Evolutionary conservation across 1,140 invertebrate genomes (phyloP).

Genomic region (Brachionus rubens): DNA sequence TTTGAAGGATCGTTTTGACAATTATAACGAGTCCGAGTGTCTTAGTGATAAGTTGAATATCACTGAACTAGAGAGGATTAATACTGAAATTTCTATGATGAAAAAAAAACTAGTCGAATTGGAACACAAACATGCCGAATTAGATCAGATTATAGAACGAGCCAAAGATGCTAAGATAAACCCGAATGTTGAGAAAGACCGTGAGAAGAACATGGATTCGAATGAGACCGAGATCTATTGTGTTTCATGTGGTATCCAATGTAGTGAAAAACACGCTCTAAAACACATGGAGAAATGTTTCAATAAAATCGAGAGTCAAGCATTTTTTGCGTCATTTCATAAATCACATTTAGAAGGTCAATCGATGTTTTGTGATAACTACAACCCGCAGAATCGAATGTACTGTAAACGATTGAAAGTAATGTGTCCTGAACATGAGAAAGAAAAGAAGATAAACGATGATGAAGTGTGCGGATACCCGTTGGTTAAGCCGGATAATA

Average conservation of each 20-base stretch:
- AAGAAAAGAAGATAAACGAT: constrained; percentile 82
- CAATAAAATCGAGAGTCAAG: constrained; percentile 88
- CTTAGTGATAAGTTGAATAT: constrained; percentile 81
- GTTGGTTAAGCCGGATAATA: constrained; percentile 69
- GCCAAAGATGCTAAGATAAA: constrained; percentile 69
- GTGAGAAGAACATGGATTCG: neutral
- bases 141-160: constrained; percentile 76
- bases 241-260: constrained; percentile 91
- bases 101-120: constrained; percentile 65
- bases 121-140: constrained; percentile 62
- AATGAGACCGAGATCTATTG: constrained; percentile 67
- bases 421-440: constrained; percentile 94
- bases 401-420: constrained; percentile 93
- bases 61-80: constrained; percentile 74
- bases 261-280: constrained; percentile 75
- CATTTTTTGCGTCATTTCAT: constrained; percentile 88
- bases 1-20: constrained; percentile 84
- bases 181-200: constrained; percentile 60
- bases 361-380: constrained; percentile 97
- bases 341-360: constrained; percentile 88
- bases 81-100: constrained; percentile 73
- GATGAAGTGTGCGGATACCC: constrained; percentile 83
- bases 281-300: constrained; percentile 68
- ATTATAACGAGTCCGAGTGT: constrained; percentile 85
- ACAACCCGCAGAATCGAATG: constrained; percentile 79